Conservation (phyloP, 1,140 invertebrate species). For the Pogonognathellus flavescens region DNA sequence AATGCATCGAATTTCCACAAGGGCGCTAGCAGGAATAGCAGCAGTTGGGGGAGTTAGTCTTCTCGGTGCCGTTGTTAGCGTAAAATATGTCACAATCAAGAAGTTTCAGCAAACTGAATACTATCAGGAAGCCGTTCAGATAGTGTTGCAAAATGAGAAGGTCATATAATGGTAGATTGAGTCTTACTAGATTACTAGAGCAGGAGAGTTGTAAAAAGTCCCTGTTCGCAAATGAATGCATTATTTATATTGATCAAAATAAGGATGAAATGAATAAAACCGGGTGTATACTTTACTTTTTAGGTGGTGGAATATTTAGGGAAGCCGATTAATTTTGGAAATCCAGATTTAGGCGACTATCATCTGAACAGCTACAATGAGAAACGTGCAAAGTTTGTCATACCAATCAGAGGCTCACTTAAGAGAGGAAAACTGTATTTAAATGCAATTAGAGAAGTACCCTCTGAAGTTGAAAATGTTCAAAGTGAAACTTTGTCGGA, state of each 20-base stretch:
- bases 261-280: no score
- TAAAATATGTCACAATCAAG: conserved; percentile 71
- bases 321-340: conserved; percentile 76
- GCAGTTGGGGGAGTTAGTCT: conserved; percentile 72
- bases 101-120: conserved; percentile 72
- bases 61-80: conserved; percentile 70
- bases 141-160: conserved; percentile 72
- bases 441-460: conserved; percentile 69
- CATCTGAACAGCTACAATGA: conserved; percentile 74
- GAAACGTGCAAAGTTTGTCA: conserved; percentile 73
- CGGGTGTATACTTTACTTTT: no score
- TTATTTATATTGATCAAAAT: no score
- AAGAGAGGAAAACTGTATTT: conserved; percentile 74
- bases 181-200: no score
- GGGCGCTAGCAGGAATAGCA: conserved; percentile 69
- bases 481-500: neutral
- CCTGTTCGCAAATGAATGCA: no score
- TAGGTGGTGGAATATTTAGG: conserved; percentile 73
- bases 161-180: no score
- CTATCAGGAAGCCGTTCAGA: conserved; percentile 75
- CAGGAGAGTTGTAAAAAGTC: no score
- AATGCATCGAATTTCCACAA: neutral
- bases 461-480: neutral
- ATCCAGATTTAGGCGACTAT: conserved; percentile 74
- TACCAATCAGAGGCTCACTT: conserved; percentile 76